These are phyloP conservation scores for Rhinoderma darwinii DNA, from an alignment of 2,113 vertebrate species.

Conservation along the genomic window DNA sequence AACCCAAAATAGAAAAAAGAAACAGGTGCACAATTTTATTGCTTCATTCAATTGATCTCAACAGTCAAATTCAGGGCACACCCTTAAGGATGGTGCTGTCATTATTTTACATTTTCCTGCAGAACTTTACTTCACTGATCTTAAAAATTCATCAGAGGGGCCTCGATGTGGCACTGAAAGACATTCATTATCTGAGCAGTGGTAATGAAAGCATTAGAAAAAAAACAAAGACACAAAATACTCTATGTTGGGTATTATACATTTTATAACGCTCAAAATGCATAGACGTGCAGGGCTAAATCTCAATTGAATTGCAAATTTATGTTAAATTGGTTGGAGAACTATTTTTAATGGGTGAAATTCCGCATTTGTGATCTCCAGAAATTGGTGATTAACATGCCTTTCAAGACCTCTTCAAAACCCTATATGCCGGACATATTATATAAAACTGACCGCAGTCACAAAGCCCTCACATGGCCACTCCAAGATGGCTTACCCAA, in stretches of 20 bases:
- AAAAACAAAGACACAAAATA: neutral
- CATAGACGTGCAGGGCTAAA: no score
- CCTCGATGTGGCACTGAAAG: neutral
- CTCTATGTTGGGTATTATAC: neutral
- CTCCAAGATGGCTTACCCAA: no score
- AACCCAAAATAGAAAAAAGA: constrained; percentile 40
- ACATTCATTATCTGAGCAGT: neutral
- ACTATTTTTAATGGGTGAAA: no score
- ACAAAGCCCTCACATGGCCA: no score
- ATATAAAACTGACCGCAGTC: no score
- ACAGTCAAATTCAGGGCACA: constrained; percentile 46
- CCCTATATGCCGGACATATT: no score
- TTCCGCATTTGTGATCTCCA: no score
- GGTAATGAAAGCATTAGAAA: neutral
- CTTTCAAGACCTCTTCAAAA: no score
- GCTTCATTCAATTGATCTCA: constrained; percentile 32
- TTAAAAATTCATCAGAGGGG: neutral
- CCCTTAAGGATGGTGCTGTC: constrained; percentile 31
- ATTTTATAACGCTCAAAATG: neutral
- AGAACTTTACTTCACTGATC: neutral
- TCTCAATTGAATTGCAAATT: no score
- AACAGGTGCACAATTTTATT: constrained; percentile 45
- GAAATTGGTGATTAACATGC: no score
- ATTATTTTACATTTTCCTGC: constrained; percentile 6
- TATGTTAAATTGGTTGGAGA: no score